Percentiles rank a stretch among this genome's conserved stretches.
Evolutionary conservation across 2,888 invertebrate genomes (phyloP).

Genomic region (Tenthredo notha): DNA sequence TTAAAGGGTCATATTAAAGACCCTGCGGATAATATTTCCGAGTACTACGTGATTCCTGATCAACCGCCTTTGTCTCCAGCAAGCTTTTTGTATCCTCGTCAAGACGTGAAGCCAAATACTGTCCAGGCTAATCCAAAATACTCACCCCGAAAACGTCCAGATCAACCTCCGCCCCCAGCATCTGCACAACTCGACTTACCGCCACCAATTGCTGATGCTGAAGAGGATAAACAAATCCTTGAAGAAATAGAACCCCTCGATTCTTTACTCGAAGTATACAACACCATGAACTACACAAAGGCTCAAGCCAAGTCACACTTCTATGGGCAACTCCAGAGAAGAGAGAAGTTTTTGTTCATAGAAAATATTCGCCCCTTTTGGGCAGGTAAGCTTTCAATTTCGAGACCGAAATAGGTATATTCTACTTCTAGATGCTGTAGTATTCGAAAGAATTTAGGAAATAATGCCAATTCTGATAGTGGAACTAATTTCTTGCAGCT

Average conservation of each 20-base stretch:
- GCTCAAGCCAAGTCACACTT: slow-evolving; percentile 14
- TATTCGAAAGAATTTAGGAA: background rate
- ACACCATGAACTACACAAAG: background rate
- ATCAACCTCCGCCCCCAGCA: background rate
- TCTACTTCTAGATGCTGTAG: background rate
- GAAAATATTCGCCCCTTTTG: background rate
- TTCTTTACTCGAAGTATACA: background rate
- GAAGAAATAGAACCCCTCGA: background rate
- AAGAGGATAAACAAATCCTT: background rate
- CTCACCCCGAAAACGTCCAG: background rate
- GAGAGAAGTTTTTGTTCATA: background rate
- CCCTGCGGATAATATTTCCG: background rate
- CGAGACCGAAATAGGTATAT: background rate
- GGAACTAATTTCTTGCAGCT: slow-evolving; percentile 58
- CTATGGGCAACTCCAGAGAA: slow-evolving; percentile 4
- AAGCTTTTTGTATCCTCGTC: background rate
- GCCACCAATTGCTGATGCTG: background rate
- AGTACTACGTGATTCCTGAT: slow-evolving; percentile 10
- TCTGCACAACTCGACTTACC: background rate
- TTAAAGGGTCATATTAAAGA: background rate
- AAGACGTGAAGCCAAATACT: background rate
- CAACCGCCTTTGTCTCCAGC: background rate
- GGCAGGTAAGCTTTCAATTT: slow-evolving; percentile 24
- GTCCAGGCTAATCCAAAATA: background rate
- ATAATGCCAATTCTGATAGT: background rate